These are phyloP conservation scores for Grantiella picta DNA, from an alignment of 2,113 vertebrate species.

Conservation along the genomic window DNA sequence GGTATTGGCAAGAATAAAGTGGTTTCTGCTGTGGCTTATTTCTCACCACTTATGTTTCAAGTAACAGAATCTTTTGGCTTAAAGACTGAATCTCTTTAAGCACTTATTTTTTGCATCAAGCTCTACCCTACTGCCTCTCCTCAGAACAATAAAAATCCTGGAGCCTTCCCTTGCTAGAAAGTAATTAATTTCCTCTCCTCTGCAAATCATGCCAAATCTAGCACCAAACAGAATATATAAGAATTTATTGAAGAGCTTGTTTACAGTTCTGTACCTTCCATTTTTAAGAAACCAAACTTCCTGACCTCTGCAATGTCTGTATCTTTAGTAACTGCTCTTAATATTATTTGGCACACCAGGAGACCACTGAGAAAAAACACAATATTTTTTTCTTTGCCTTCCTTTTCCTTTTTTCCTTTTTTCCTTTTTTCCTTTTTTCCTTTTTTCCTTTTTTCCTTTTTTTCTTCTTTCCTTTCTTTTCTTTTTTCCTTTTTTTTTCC, in stretches of 20 bases:
- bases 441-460: too few relatives aligned
- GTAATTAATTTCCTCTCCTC: background rate
- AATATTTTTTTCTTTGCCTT: too few relatives aligned
- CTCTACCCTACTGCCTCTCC: background rate
- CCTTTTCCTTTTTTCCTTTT: too few relatives aligned
- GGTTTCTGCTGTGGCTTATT: background rate
- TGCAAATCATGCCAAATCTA: background rate
- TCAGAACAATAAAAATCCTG: background rate
- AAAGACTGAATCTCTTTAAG: background rate
- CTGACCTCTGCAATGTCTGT: background rate
- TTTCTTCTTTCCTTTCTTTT: too few relatives aligned
- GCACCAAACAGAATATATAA: rapidly evolving
- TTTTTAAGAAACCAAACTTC: background rate
- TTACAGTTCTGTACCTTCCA: background rate
- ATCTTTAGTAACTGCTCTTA: background rate
- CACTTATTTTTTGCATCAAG: background rate
- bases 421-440: too few relatives aligned
- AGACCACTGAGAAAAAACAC: background rate
- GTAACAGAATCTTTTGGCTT: background rate
- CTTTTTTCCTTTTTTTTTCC: too few relatives aligned
- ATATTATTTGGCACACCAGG: background rate
- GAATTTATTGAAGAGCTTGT: background rate
- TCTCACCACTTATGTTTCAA: background rate
- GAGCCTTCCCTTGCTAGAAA: background rate
- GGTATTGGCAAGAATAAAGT: background rate